Evolutionary conservation across 2,113 vertebrate species (phyloP).

Genomic region (Mola mola): DNA sequence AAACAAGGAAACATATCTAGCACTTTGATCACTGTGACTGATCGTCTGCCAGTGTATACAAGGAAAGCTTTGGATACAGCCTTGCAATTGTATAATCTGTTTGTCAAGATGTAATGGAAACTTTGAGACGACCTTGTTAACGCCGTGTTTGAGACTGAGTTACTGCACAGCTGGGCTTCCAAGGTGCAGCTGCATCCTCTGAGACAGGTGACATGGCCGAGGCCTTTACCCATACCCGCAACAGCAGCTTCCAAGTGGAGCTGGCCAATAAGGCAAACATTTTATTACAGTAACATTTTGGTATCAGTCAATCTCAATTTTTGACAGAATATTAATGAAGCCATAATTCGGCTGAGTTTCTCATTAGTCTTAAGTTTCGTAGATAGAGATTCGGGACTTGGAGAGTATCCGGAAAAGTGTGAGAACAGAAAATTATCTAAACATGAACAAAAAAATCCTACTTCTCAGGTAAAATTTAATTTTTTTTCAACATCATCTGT

Average conservation of each 20-base stretch:
- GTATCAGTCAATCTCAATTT: not conserved
- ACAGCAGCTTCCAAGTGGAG: not conserved
- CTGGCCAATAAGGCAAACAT: not conserved
- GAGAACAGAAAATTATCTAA: no score
- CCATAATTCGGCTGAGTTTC: no score
- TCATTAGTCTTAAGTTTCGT: no score
- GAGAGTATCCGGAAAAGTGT: no score
- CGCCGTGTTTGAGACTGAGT: slow-evolving; percentile 35
- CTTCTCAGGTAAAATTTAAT: no score
- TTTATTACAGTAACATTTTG: not conserved
- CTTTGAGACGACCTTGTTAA: slow-evolving; percentile 58
- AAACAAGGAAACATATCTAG: slow-evolving; percentile 71
- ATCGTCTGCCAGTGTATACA: slow-evolving; percentile 70
- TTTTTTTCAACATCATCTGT: no score
- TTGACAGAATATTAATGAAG: not conserved
- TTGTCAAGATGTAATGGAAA: slow-evolving; percentile 62
- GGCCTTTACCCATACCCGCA: slow-evolving; percentile 2
- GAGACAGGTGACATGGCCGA: slow-evolving; percentile 13
- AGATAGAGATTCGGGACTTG: no score
- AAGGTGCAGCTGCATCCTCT: slow-evolving; percentile 32
- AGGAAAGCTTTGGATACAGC: slow-evolving; percentile 63
- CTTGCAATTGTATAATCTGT: slow-evolving; percentile 62
- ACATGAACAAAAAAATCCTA: no score
- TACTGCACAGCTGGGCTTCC: slow-evolving; percentile 26
- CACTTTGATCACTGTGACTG: slow-evolving; percentile 74